Evolutionary conservation across 2,113 vertebrate species (phyloP).

Genomic region (Aspiorhynchus laticeps): DNA sequence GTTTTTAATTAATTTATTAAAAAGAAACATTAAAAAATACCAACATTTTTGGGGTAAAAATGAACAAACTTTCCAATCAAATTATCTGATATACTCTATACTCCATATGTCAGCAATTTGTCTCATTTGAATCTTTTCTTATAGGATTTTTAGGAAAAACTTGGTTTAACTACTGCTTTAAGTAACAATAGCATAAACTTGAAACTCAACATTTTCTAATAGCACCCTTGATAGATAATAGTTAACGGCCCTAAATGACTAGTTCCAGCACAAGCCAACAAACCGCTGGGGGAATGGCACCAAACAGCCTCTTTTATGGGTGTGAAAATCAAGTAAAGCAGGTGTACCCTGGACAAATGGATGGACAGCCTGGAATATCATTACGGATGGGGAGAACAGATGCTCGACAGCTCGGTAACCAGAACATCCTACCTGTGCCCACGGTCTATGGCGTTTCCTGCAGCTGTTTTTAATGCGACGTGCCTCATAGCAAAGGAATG

Average conservation of each 20-base stretch:
- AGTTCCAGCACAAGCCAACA: slow-evolving; percentile 18
- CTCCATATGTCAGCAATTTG: neutral
- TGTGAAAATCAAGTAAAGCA: slow-evolving; percentile 68
- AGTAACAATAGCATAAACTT: neutral
- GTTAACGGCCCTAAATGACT: slow-evolving; percentile 27
- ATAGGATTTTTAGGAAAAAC: neutral
- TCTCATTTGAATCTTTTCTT: neutral
- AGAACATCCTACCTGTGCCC: slow-evolving; percentile 62
- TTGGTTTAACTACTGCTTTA: neutral
- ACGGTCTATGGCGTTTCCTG: slow-evolving; percentile 52
- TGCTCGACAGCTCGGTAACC: slow-evolving; percentile 53
- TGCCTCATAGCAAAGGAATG: slow-evolving; percentile 34
- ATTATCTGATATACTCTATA: neutral
- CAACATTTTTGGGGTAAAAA: neutral
- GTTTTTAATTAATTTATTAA: neutral
- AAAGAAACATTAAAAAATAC: neutral
- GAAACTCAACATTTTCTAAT: neutral
- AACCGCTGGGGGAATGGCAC: slow-evolving; percentile 6
- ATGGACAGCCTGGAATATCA: slow-evolving; percentile 55
- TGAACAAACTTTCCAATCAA: neutral
- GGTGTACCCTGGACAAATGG: slow-evolving; percentile 68
- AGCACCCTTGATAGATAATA: slow-evolving; percentile 30
- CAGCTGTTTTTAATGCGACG: slow-evolving; percentile 59
- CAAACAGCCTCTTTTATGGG: slow-evolving; percentile 64
- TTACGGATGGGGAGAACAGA: slow-evolving; percentile 63